Evolutionary conservation across 2,888 invertebrate species (phyloP), one percentile per base, ranked within the genome.

Genomic region (Amiota mariae): DNA sequence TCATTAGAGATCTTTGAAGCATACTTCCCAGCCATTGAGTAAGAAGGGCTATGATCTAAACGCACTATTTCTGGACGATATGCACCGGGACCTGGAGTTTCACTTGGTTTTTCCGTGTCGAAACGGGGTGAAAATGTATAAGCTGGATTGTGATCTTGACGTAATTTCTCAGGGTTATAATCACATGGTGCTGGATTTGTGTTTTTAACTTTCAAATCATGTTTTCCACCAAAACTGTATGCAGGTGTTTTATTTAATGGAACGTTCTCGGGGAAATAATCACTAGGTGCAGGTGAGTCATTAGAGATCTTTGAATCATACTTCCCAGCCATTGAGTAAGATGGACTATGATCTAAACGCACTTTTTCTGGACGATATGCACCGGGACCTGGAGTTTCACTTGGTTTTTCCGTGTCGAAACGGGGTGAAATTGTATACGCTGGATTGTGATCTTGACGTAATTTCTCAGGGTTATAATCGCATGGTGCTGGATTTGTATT

Each of bases 21-120:
- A 36, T 81, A 78, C 6, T 93, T 94, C 75, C 93, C 91, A 61
- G 95, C 94, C 87, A 95, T 93, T 1, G 94, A 90, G 80, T 91
- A 92, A 8, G 88, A 78, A 1, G 85, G 82, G 8, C 76, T 80
- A 18, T 88, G 87, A 67, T 87, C 82, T 6, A 85, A 76, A 61
- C 88, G 87, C 0, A 90, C 90, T 78, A 91, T 92, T 77, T 92
- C 92, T 0, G 92, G 91, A 76, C 88, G 90, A 82, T 93, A 92
- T 64, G 90, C 90, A 70, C 92, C 92, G 1, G 92, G 92, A 8
- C 87, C 91, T 6, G 86, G 85, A 0, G 80, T 80, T 0, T 73
- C 77, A 49, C 76, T 85, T 74, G 88, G 90, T 72, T 90, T 91
- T 9, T 80, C 76, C 0, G 61, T 71, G 8, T 87, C 76, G 2